Conservation (phyloP, 2,113 vertebrate genomes). For the Helogale parvula region DNA sequence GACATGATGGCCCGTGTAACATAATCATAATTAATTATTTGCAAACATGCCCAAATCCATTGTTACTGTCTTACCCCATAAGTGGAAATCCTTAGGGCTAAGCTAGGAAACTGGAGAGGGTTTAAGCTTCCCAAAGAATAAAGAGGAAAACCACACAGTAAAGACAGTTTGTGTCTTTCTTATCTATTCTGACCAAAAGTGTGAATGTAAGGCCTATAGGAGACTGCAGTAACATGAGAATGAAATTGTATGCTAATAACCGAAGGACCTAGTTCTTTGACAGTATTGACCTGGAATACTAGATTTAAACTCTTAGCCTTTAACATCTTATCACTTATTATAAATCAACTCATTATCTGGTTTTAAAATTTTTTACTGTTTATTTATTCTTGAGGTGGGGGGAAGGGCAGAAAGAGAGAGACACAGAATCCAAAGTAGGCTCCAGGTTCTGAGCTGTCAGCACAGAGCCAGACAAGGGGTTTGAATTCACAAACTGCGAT, state of each 20-base stretch:
- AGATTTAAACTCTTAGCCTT: background rate
- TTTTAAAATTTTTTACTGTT: background rate
- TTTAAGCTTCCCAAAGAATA: background rate
- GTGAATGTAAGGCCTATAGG: background rate
- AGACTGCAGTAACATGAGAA: background rate
- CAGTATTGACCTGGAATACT: background rate
- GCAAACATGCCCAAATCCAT: fast-evolving
- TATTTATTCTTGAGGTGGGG: too few relatives aligned
- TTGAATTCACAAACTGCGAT: too few relatives aligned
- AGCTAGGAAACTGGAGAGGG: background rate
- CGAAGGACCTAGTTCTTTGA: background rate
- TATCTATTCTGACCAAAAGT: background rate
- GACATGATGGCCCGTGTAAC: background rate
- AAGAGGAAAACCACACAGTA: background rate
- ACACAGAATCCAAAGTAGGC: too few relatives aligned
- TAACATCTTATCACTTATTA: background rate
- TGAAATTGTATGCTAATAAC: background rate
- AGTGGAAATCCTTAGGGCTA: background rate
- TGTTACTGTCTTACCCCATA: background rate
- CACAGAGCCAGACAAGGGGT: too few relatives aligned
- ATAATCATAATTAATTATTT: background rate
- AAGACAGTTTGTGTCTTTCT: background rate
- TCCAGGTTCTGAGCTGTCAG: too few relatives aligned
- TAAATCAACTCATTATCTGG: background rate
- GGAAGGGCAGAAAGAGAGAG: too few relatives aligned